Base-by-base conservation (phyloP, 2,113 vertebrate species). In the Agapornis roseicollis region DNA sequence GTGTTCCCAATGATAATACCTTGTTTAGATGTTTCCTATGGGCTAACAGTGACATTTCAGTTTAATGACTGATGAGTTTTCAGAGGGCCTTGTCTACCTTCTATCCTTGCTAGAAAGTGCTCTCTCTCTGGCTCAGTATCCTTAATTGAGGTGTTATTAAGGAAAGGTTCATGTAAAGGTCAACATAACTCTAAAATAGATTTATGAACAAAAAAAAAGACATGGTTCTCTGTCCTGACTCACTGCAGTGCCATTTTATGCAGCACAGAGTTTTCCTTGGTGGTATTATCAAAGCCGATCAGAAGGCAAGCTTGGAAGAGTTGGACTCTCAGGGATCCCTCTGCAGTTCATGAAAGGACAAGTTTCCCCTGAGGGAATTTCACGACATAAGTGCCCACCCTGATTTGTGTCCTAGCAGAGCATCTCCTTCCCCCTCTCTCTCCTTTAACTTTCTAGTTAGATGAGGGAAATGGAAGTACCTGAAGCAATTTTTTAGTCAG, bases 171-270 rank as follows among this genome's bases (percentile, higher is more conserved):
- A 42, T 77, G 56, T 80, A 94, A 88, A 96, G 93, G 90, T 94
- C 94, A 94, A 44, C 52, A n/a, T 65, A 76, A 70, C 61, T 61
- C 69, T 82, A 76, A 95, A 95, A 96, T 72, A 95, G 80, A 81
- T 76, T 70, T 44, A 64, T 2, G 9, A 47, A 84, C 83, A 85
- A 49, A 81, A 72, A 72, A 88, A 84, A 77, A 74, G 52, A 79
- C 1, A 2, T 69, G 44, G 8, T 74, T 96, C 44, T 93, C 44
- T 90, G 61, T 81, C 69, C 77, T 88, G 90, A 77, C 66, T 82
- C 73, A 63, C 85, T 18, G 3, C 63, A 89, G 49, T 42, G 56
- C 49, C 78, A 13, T 76, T 96, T 92, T 79, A 94, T 49, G 74
- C 73, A 89, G 35, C 63, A 66, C 35, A 23, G 74, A 73, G 35